phyloP scores from a whole-genome alignment of 2,888 invertebrate genomes.

The Panopea generosa region DNA sequence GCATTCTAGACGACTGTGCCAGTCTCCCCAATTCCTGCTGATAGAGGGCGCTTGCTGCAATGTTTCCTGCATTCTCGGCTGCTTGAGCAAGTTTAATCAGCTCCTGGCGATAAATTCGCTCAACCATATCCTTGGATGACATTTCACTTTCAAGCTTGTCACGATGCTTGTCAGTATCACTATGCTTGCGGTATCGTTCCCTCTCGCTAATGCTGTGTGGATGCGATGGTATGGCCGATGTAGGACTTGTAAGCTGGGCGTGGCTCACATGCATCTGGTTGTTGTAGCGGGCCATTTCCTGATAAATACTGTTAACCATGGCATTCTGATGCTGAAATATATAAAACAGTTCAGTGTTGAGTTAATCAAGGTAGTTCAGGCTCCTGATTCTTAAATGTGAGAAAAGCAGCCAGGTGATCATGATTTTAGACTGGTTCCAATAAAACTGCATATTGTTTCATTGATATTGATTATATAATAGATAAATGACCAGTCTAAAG shows the following conservation, averaged over 20 bases:
- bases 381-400: not conserved
- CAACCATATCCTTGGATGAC: constrained; percentile 90
- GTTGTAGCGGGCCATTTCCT: constrained; percentile 91
- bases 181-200: constrained; percentile 42
- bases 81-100: constrained; percentile 94
- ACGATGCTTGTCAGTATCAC: constrained; percentile 45
- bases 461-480: no score
- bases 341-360: not conserved
- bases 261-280: constrained; percentile 46
- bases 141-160: constrained; percentile 62
- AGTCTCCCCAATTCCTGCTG: constrained; percentile 96
- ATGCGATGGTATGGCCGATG: constrained; percentile 23
- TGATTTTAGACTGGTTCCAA: no score
- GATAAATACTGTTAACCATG: constrained; percentile 83
- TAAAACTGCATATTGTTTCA: no score
- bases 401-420: no score
- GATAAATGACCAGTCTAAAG: no score
- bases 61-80: constrained; percentile 83
- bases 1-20: constrained; percentile 88
- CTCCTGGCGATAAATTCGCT: constrained; percentile 87
- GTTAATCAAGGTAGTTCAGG: not conserved
- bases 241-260: constrained; percentile 46
- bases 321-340: constrained; percentile 79
- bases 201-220: constrained; percentile 15
- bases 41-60: constrained; percentile 90